Conservation (phyloP, 1,140 invertebrate genomes). For the Manduca sexta region DNA sequence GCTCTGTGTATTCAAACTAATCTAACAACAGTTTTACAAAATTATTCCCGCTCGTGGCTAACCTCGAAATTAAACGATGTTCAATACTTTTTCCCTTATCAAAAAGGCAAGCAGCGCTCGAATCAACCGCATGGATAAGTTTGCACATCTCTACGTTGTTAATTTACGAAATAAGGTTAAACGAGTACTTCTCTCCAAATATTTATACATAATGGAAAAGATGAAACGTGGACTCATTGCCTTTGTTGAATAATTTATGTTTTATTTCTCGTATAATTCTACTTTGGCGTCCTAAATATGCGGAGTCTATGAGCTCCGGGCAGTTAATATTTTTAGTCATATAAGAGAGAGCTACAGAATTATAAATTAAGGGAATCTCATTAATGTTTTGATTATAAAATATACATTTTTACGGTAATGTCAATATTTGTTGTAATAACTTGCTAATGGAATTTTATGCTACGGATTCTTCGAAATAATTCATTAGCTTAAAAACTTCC, state of each 20-base stretch:
- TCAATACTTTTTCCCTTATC: neutral
- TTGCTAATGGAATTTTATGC: too few species aligned
- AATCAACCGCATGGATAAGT: neutral
- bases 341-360: constrained; percentile 10
- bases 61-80: too few species aligned
- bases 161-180: constrained; percentile 56
- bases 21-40: constrained; percentile 2
- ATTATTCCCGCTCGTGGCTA: neutral
- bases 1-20: constrained; percentile 2
- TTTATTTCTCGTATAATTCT: constrained; percentile 47
- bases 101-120: neutral
- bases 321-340: constrained; percentile 28
- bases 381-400: constrained; percentile 7
- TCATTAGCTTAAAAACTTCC: too few species aligned
- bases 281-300: constrained; percentile 35
- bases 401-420: neutral
- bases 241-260: constrained; percentile 62
- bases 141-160: constrained; percentile 32
- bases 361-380: constrained; percentile 12
- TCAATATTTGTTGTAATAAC: neutral
- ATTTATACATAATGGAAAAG: constrained; percentile 56
- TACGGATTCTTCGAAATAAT: too few species aligned
- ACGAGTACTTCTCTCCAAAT: constrained; percentile 43
- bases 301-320: constrained; percentile 25
- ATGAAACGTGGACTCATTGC: constrained; percentile 52